Percentiles rank a stretch among this genome's conserved stretches.
These are phyloP conservation scores for Sesia bembeciformis DNA, from an alignment of 2,888 invertebrate genomes.

Conservation along the genomic window DNA sequence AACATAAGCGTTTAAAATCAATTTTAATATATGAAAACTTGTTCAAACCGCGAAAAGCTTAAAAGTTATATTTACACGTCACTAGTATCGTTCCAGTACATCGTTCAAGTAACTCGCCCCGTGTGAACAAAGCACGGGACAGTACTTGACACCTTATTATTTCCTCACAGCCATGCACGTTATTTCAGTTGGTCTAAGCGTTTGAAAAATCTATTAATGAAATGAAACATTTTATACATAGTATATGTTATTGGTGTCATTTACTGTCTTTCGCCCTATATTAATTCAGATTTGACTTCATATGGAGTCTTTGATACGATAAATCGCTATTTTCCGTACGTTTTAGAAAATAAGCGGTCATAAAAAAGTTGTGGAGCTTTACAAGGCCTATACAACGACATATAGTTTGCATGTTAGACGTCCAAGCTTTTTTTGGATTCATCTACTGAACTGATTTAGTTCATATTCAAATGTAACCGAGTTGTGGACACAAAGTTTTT, in stretches of 20 bases:
- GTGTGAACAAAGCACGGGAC: background rate
- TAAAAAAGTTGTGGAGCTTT: too few species aligned
- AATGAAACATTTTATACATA: background rate
- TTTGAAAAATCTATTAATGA: background rate
- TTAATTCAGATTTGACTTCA: background rate
- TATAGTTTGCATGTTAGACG: too few species aligned
- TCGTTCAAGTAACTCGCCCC: background rate
- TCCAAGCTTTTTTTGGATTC: too few species aligned
- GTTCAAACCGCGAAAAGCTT: too few species aligned
- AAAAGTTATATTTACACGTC: too few species aligned
- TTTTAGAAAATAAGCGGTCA: background rate
- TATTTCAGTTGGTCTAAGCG: background rate
- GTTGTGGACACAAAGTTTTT: too few species aligned
- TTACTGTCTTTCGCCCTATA: background rate
- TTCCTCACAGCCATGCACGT: background rate
- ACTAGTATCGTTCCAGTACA: background rate
- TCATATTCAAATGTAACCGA: too few species aligned
- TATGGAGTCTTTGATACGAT: background rate
- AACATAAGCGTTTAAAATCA: too few species aligned
- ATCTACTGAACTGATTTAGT: too few species aligned
- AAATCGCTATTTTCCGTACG: background rate
- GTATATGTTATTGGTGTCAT: background rate
- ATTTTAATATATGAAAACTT: too few species aligned
- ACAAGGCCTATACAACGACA: too few species aligned
- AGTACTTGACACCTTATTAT: background rate